Evolutionary conservation across 2,797 vertebrate genomes (phyloP), one percentile per base, ranked within the genome.

Genomic region (Tachyglossus aculeatus): DNA sequence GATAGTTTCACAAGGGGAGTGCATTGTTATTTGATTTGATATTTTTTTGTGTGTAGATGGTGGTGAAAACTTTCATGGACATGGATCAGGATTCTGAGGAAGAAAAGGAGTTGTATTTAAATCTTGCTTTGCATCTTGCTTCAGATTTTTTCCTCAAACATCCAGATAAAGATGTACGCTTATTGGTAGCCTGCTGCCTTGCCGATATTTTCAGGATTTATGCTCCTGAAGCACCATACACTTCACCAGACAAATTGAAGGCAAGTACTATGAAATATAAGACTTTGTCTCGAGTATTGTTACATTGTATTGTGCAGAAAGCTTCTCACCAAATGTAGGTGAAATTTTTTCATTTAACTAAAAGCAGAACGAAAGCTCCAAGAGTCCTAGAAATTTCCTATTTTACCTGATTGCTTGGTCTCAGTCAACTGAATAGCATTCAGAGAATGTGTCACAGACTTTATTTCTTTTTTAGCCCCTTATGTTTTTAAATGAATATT

Each of bases 21-120:
- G 54, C 0, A 76, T 61, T 52, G 76, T 15, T 62, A 29, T 70
- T 66, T 56, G 6, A 50, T 65, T n/a, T 67, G n/a, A 65, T 31
- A 1, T 71, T 48, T 77, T 80, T 68, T 71, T 75, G 77, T 75
- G 33, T 63, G 4, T 84, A 99, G 97, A 99, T 99, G 98, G 97
- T 99, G 85, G 97, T 99, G 66, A 99, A 99, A 91, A 99, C 97
- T 43, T 99, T 98, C 88, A 99, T 99, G 98, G 98, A 99, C 90
- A 99, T 99, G 98, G 98, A 99, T 88, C 98, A 99, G 87, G 98
- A 99, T 84, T 99, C 97, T 1, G 98, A 99, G 91, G 98, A 99
- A 80, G 97, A 99, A 90, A 99, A 99, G 88, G 96, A 99, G 75
- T 94, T 97, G 19, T 99, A 99, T 82, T 88, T 99, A 77, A 98